These are phyloP conservation scores for Chymomyza procnemis DNA, from an alignment of 2,888 invertebrate genomes.

Conservation along the genomic window DNA sequence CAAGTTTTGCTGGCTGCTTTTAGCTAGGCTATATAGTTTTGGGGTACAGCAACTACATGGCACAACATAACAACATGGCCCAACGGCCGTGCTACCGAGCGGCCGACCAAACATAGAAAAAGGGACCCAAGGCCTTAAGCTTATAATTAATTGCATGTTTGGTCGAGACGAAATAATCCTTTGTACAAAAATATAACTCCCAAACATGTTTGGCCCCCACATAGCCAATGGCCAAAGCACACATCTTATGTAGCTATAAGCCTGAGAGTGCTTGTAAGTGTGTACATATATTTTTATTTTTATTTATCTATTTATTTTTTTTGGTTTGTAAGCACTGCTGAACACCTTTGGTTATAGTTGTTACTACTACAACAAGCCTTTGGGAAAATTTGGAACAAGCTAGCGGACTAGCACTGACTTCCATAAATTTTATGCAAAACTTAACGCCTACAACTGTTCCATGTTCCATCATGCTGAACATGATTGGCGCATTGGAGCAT, in stretches of 20 bases:
- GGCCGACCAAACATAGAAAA: conserved; percentile 41
- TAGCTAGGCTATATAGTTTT: conserved; percentile 23
- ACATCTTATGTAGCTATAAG: conserved; percentile 32
- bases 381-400: conserved; percentile 67
- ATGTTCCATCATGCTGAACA: conserved; percentile 29
- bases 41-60: conserved; percentile 46
- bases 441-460: conserved; percentile 4
- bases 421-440: conserved; percentile 67
- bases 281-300: too few species aligned
- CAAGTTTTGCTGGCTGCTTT: conserved; percentile 57
- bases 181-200: conserved; percentile 72
- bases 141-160: conserved; percentile 79
- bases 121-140: conserved; percentile 77
- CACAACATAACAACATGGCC: conserved; percentile 51
- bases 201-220: conserved; percentile 24
- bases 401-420: conserved; percentile 48
- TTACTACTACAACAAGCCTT: conserved; percentile 52
- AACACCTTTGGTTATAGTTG: conserved; percentile 63
- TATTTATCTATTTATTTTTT: too few species aligned
- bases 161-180: conserved; percentile 78
- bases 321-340: too few species aligned
- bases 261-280: conserved; percentile 8
- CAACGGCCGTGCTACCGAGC: conserved; percentile 31
- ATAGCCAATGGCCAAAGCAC: conserved; percentile 9
- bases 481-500: neutral